Percentiles rank a stretch among this genome's conserved stretches.
Evolutionary conservation across 1,140 invertebrate genomes (phyloP).

Genomic region (Spodoptera litura): DNA sequence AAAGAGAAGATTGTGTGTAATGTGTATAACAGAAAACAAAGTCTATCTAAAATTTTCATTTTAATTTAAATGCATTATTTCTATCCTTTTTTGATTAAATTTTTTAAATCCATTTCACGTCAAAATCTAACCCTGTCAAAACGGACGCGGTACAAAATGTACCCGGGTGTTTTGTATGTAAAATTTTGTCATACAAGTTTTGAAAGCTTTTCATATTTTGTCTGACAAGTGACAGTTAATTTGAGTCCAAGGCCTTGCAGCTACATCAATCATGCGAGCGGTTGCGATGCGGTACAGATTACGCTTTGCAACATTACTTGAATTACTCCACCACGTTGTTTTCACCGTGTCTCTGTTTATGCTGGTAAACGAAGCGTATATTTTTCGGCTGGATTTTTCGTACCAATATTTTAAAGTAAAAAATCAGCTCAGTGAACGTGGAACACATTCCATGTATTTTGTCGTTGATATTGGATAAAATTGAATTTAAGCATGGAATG

Average conservation of each 20-base stretch:
- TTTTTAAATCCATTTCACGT: slow-evolving; percentile 9
- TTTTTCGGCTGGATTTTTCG: background rate
- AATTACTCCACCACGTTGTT: slow-evolving; percentile 26
- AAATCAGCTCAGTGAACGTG: too few species aligned
- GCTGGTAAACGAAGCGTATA: background rate
- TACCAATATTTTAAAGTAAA: background rate
- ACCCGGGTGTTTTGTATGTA: slow-evolving; percentile 21
- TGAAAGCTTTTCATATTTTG: slow-evolving; percentile 46
- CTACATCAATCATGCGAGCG: slow-evolving; percentile 47
- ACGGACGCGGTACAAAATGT: slow-evolving; percentile 7
- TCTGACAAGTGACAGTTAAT: slow-evolving; percentile 51
- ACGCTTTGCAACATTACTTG: slow-evolving; percentile 33
- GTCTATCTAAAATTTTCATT: too few species aligned
- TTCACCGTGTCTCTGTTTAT: slow-evolving; percentile 7
- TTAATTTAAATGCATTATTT: background rate
- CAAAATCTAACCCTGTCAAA: slow-evolving; percentile 44
- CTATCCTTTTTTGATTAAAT: background rate
- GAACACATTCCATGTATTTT: too few species aligned
- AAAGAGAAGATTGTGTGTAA: too few species aligned
- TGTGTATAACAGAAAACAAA: too few species aligned
- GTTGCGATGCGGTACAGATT: slow-evolving; percentile 44
- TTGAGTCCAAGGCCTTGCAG: slow-evolving; percentile 39
- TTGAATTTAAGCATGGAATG: too few species aligned
- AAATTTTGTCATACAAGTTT: slow-evolving; percentile 42
- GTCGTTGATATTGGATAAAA: too few species aligned